Evolutionary conservation across 2,888 invertebrate species (phyloP).

Genomic region (Tenthredo livida): DNA sequence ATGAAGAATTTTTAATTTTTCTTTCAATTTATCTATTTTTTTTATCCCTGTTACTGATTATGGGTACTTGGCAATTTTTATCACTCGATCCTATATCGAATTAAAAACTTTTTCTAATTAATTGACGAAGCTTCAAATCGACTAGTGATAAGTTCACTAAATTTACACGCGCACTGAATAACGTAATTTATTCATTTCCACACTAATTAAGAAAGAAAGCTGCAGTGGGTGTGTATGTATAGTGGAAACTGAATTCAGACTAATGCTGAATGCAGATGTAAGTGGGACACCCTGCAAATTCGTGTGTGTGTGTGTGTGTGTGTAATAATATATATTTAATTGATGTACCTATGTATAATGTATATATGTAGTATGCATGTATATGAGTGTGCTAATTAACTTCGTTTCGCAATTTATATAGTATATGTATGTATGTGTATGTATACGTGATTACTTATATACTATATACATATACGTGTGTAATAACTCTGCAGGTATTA

Average conservation of each 20-base stretch:
- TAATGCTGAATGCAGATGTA: background rate
- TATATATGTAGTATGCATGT: background rate
- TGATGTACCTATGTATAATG: background rate
- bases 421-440: background rate
- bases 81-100: too few species aligned
- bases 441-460: background rate
- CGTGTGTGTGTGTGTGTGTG: background rate
- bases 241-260: background rate
- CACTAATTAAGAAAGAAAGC: background rate
- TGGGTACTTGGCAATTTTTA: too few species aligned
- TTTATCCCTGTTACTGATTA: too few species aligned
- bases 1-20: background rate
- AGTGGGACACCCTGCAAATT: background rate
- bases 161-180: background rate
- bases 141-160: background rate
- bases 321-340: background rate
- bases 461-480: background rate
- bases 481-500: background rate
- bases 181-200: background rate
- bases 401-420: background rate
- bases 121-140: background rate
- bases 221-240: background rate
- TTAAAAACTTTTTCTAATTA: background rate
- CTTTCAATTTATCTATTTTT: too few species aligned
- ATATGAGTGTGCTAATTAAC: conserved; percentile 37